Evolutionary conservation across 2,888 invertebrate species (phyloP), one percentile per base, ranked within the genome.

Genomic region (Salticus scenicus): DNA sequence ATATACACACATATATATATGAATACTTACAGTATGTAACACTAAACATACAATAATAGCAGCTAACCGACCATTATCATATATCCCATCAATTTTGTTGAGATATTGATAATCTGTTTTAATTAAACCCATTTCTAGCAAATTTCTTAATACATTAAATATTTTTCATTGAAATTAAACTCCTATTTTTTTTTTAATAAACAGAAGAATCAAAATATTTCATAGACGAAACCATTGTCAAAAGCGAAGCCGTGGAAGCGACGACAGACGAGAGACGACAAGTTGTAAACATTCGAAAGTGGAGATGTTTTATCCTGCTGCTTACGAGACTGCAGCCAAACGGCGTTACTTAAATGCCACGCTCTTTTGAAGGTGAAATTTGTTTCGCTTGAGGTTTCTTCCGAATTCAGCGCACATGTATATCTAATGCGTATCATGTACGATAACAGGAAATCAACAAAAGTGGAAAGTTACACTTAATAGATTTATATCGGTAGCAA

Each of bases 41-140:
- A 83, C 83, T 57, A 83, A 42, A 69, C 77, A 83, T 28, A 83
- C 12, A 41, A 83, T 83, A 14, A 77, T 42, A n/a, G 67, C 83
- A 12, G 83, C 83, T 30, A 77, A 67, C 41, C 75, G 72, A 17
- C 83, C 83, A 77, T 83, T 77, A n/a, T 77, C 77, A 30, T 83
- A 73, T 2, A 20, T 33, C 17, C 77, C 37, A 33, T 77, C 66
- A 51, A 77, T 72, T 69, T 83, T 83, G 7, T 28, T 63, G 7
- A 83, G 17, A 83, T 72, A 77, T 7, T 66, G 47, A 30, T 83
- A 83, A 51, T 83, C 67, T 14, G 77, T 57, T 42, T 77, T 83
- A 28, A 83, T 30, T 37, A 83, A 27, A 37, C 77, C 67, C 83
- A 83, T 83, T 30, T 75, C 8, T n/a, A 57, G 63, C 12, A 0